Percentiles rank a stretch among this genome's conserved stretches.
These are phyloP conservation scores for Suricata suricatta DNA, from an alignment of 2,113 vertebrate species.

Conservation along the genomic window DNA sequence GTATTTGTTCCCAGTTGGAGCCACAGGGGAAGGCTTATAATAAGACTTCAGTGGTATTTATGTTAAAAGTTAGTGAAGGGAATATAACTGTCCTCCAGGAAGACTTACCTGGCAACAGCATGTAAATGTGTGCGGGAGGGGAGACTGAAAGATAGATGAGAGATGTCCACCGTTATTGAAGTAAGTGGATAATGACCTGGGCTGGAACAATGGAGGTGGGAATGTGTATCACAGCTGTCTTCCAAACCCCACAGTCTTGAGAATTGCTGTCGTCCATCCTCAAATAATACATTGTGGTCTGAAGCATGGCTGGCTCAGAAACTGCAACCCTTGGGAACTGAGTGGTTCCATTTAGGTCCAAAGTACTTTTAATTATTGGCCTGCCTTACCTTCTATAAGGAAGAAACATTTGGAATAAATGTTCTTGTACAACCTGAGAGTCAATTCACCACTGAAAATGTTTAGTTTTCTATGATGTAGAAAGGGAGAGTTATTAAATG, in stretches of 20 bases:
- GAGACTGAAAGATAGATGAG: not conserved
- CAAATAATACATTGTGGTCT: not conserved
- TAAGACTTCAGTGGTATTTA: not conserved
- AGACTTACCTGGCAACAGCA: not conserved
- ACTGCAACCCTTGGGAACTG: not conserved
- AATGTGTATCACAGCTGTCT: not conserved
- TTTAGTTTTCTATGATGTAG: not conserved
- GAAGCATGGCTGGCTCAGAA: not conserved
- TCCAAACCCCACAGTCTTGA: not conserved
- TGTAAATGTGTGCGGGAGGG: not conserved
- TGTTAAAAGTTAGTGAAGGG: not conserved
- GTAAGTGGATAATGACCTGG: not conserved
- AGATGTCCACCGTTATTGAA: not conserved
- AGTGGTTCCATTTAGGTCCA: not conserved
- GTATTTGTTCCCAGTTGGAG: not conserved
- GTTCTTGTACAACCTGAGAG: not conserved
- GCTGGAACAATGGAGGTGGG: not conserved
- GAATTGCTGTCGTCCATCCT: not conserved
- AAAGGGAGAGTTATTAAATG: not conserved
- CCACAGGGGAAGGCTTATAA: not conserved
- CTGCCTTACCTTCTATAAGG: not conserved
- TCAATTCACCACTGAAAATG: not conserved
- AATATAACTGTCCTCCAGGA: not conserved
- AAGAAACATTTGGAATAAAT: slow-evolving; percentile 20
- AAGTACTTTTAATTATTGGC: not conserved